These are phyloP conservation scores for Saxidomus purpurata DNA, from an alignment of 1,140 invertebrate species.

Conservation along the genomic window DNA sequence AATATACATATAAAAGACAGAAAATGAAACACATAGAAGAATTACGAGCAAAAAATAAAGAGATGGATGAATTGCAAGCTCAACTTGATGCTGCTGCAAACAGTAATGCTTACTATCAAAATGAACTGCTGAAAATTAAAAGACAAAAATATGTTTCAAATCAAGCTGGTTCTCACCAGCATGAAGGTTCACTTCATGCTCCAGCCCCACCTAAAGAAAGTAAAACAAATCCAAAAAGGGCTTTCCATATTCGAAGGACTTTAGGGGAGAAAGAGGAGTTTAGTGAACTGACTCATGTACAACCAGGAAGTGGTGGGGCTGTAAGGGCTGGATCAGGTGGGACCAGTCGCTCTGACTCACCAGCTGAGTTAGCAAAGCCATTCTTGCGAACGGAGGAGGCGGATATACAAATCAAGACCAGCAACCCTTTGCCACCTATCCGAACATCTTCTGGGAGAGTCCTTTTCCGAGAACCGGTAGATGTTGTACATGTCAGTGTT, in stretches of 20 bases:
- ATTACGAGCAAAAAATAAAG: slow-evolving; percentile 66
- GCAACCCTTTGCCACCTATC: slow-evolving; percentile 76
- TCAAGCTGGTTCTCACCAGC: neutral
- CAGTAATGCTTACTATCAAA: slow-evolving; percentile 80
- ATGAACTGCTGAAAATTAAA: slow-evolving; percentile 80
- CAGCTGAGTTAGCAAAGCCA: slow-evolving; percentile 71
- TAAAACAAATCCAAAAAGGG: slow-evolving; percentile 64
- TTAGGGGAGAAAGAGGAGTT: slow-evolving; percentile 29
- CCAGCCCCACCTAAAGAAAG: slow-evolving; percentile 65
- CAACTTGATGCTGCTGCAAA: slow-evolving; percentile 80
- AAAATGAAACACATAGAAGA: slow-evolving; percentile 74
- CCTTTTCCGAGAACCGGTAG: slow-evolving; percentile 41
- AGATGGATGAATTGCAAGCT: slow-evolving; percentile 71
- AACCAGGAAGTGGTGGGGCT: slow-evolving; percentile 33
- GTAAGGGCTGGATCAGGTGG: slow-evolving; percentile 50
- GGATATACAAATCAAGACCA: slow-evolving; percentile 67
- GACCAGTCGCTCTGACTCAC: slow-evolving; percentile 75
- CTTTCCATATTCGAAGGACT: slow-evolving; percentile 65
- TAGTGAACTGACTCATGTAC: neutral
- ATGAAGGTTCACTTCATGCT: slow-evolving; percentile 25
- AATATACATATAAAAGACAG: slow-evolving; percentile 68
- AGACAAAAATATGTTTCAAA: slow-evolving; percentile 63
- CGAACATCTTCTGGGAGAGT: slow-evolving; percentile 46
- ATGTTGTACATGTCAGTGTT: slow-evolving; percentile 65
- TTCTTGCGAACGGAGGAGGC: slow-evolving; percentile 69